phyloP scores from a whole-genome alignment of 2,888 invertebrate genomes.

The Hetaerina titia region DNA sequence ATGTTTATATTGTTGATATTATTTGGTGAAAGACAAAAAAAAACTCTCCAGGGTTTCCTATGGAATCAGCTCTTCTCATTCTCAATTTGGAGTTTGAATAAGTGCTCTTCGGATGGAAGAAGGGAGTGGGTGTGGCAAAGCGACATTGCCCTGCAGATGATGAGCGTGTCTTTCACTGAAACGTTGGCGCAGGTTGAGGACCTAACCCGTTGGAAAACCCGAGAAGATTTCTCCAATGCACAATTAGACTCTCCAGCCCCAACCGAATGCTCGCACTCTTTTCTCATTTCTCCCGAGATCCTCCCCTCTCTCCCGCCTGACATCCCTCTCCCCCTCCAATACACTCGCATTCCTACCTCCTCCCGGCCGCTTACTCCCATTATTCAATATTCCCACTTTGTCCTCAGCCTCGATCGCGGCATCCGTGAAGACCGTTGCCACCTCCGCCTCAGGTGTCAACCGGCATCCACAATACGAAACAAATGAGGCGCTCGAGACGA shows the following conservation, averaged over 20 bases:
- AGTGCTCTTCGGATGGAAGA: no score
- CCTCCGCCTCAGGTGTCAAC: background rate
- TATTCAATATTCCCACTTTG: constrained; percentile 14
- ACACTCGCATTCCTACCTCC: background rate
- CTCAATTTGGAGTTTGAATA: no score
- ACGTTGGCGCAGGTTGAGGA: no score
- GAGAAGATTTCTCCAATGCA: background rate
- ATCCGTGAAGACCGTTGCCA: constrained; percentile 20
- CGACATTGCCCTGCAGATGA: no score
- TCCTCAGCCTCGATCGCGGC: constrained; percentile 10
- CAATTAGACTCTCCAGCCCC: background rate
- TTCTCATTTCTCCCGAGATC: background rate
- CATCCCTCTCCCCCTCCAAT: background rate
- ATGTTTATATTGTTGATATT: no score
- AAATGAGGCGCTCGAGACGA: constrained; percentile 5
- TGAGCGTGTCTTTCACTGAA: no score
- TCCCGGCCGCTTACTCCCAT: background rate
- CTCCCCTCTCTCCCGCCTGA: background rate
- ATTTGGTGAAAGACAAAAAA: no score
- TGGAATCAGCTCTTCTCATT: no score
- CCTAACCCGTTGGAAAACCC: no score
- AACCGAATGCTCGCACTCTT: background rate
- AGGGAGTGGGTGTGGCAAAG: no score
- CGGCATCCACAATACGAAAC: constrained; percentile 39
- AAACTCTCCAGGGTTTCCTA: no score